Percentiles rank a stretch among this genome's conserved stretches.
These are phyloP conservation scores for Drosophila pallidifrons DNA, from an alignment of 1,140 invertebrate species.

Conservation along the genomic window DNA sequence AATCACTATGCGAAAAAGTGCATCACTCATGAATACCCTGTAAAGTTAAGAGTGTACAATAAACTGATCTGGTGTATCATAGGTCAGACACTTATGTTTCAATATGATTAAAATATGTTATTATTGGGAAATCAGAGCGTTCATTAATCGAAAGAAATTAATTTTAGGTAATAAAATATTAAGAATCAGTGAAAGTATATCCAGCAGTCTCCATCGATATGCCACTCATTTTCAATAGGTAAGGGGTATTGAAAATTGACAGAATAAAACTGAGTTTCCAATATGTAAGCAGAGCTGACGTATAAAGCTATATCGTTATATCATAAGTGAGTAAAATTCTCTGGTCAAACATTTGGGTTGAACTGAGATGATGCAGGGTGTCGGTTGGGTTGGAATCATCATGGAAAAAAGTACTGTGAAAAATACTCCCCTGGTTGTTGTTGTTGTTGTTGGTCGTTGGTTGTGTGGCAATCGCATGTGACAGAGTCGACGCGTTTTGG, in stretches of 20 bases:
- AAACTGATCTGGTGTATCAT: no score
- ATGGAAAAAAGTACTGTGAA: slow-evolving; percentile 22
- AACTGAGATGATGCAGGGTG: slow-evolving; percentile 31
- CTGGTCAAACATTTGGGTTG: slow-evolving; percentile 29
- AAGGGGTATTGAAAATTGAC: neutral
- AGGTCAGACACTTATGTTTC: no score
- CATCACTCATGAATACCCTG: slow-evolving; percentile 8
- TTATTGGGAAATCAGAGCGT: no score
- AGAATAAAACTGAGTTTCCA: no score
- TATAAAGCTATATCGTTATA: neutral
- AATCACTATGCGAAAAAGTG: neutral
- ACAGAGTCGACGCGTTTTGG: slow-evolving; percentile 49
- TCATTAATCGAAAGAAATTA: no score
- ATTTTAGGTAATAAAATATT: no score
- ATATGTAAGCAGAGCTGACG: no score
- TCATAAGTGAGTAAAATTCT: slow-evolving; percentile 15
- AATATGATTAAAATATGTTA: no score
- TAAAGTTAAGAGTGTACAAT: neutral
- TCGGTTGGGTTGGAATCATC: slow-evolving; percentile 23
- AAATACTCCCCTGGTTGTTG: slow-evolving; percentile 42
- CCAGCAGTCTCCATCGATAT: no score
- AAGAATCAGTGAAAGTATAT: no score
- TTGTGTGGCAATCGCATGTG: slow-evolving; percentile 34
- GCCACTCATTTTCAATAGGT: neutral
- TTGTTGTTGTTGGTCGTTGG: no score